Base-by-base conservation (phyloP, 2,888 invertebrate species). In the Yponomeuta plumbellus region DNA sequence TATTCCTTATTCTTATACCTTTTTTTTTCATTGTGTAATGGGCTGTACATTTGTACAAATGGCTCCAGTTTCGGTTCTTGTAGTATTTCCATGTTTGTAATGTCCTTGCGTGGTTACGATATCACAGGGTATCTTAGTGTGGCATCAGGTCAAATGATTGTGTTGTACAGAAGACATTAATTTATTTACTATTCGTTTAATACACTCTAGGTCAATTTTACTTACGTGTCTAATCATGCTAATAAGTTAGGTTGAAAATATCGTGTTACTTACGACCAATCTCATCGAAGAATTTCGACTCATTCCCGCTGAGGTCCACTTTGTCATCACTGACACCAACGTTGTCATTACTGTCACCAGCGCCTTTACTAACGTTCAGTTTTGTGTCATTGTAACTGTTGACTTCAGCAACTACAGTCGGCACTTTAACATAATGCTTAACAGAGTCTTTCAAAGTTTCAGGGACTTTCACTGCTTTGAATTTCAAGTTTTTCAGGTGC, bases 241-340 rank as follows among this genome's bases (percentile, higher is more conserved):
- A 13, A 58, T 40, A 61, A 44, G 23, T 26, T 2, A 26, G 23
- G n/a, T n/a, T 20, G 61, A 66, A 10, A 23, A 13, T 20, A 64
- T 52, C n/a, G 17, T 34, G 58, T 0, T 88, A 94, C 95, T 94
- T 90, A 95, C 95, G 80, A 76, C 93, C 94, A 68, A 95, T 79
- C 75, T 95, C 95, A 76, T 95, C 94, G 73, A 95, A 94, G 75
- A 95, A 95, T 79, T 93, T 93, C n/a, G 92, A 84, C 68, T 86
- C 89, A 40, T 80, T 79, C 8, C 75, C 76, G 68, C 68, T 73
- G 1, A 70, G 63, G 64, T 70, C 66, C n/a, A 70, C 67, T 66
- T 71, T 71, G 57, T 66, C 67, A 64, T 72, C 66, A 22, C 70
- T 71, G 58, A 66, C 67, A 65, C 72, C 66, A 20, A 73, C 71